Base-by-base conservation (phyloP, 2,888 invertebrate genomes). In the Mesochorus sp. region DNA sequence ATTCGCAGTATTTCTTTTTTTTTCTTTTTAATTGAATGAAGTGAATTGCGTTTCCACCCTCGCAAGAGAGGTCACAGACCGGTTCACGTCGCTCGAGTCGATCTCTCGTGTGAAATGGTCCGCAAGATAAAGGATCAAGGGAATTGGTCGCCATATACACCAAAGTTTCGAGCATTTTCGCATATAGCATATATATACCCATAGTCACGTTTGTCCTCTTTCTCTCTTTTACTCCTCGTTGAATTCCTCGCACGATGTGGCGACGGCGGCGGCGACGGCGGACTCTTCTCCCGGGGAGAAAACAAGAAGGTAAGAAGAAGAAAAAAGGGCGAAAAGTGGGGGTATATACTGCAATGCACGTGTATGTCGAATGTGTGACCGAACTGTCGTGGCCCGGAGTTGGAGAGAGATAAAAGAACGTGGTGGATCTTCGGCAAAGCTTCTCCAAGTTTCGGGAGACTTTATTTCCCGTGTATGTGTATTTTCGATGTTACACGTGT, bases 41-140 rank as follows among this genome's bases (percentile, higher is more conserved):
- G n/a, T 19, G 0, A 37, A 19, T 37, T 57, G n/a, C 37, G 55
- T 57, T 19, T 10, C n/a, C n/a, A 12, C 10, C 2, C 19, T 4
- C 31, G 21, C 19, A 19, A 51, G 26, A 37, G 21, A 53, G 37
- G 55, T 31, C 12, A 26, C 31, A 44, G 42, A 8, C 55, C 17
- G 31, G 10, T 42, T 57, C 49, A 57, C 57, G 70, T 70, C 76
- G 62, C 64, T 76, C 55, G 42, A 64, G 53, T 49, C 57, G 62
- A 59, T 64, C 47, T 37, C 57, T 64, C 49, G 76, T 37, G 76
- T 64, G 70, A 76, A 76, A 76, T 76, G 70, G 64, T 57, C 70
- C 76, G 42, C 64, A 57, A 64, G 76, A 64, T 76, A 70, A 76
- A 76, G 70, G 62, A 70, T 62, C 75, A 53, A 8, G 51, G 68